phyloP scores from a whole-genome alignment of 2,113 vertebrate genomes.

The Scortum barcoo region DNA sequence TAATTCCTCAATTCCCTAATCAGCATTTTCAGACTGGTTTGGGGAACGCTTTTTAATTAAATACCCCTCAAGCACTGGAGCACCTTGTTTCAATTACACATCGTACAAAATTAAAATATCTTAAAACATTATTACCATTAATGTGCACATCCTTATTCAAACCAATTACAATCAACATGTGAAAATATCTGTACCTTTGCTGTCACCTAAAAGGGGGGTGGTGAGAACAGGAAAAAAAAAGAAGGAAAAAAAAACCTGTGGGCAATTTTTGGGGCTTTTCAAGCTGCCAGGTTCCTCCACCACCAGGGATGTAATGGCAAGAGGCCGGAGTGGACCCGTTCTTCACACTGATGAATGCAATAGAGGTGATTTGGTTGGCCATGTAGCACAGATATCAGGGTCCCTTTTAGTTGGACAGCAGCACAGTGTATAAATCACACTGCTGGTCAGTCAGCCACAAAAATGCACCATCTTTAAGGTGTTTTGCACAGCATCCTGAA shows the following conservation, averaged over 20 bases:
- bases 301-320: conserved; percentile 31
- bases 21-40: conserved; percentile 65
- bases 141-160: conserved; percentile 54
- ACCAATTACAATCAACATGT: conserved; percentile 57
- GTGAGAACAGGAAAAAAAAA: not conserved
- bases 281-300: conserved; percentile 28
- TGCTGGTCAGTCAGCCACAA: not conserved
- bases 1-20: conserved; percentile 65
- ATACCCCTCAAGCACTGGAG: conserved; percentile 48
- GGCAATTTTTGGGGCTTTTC: conserved; percentile 17
- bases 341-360: conserved; percentile 30
- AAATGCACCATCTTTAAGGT: not conserved
- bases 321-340: conserved; percentile 11
- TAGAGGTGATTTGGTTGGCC: conserved; percentile 55
- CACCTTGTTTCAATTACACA: conserved; percentile 68
- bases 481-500: not conserved
- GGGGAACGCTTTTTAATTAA: conserved; percentile 70
- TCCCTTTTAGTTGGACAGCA: conserved; percentile 6
- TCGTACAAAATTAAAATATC: conserved; percentile 74
- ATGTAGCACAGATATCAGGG: conserved; percentile 44
- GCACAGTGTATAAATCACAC: conserved; percentile 7
- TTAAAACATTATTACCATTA: conserved; percentile 72
- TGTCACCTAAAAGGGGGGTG: conserved; percentile 17
- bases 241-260: not conserved
- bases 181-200: conserved; percentile 34